These are phyloP conservation scores for Lochmaea crataegi DNA, from an alignment of 2,888 invertebrate genomes.

Conservation along the genomic window DNA sequence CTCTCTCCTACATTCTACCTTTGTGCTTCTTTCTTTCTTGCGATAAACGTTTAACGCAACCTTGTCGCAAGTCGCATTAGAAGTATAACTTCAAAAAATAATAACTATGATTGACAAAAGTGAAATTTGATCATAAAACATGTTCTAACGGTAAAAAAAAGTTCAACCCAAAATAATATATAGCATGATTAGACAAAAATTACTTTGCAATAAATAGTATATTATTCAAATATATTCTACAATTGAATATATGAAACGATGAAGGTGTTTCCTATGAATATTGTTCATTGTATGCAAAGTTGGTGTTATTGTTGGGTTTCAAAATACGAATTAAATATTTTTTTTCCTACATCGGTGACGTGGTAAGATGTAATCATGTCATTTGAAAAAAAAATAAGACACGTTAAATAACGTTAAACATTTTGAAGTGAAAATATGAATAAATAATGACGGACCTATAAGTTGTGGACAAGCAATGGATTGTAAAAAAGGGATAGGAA, in stretches of 20 bases:
- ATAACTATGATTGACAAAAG: too few relatives aligned
- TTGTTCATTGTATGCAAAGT: conserved; percentile 27
- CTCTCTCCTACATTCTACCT: too few relatives aligned
- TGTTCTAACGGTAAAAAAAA: background rate
- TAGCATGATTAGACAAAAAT: conserved; percentile 22
- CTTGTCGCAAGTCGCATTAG: too few relatives aligned
- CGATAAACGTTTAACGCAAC: too few relatives aligned
- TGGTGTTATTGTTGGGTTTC: background rate
- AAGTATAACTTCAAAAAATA: too few relatives aligned
- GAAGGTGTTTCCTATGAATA: conserved; percentile 27
- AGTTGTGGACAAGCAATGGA: too few relatives aligned
- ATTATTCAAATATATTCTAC: conserved; percentile 31
- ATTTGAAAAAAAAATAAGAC: background rate
- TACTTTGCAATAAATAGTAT: conserved; percentile 26
- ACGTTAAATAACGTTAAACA: too few relatives aligned
- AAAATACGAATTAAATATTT: background rate
- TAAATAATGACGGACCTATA: too few relatives aligned
- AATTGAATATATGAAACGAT: conserved; percentile 22
- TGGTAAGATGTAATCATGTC: background rate
- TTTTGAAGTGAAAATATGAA: too few relatives aligned
- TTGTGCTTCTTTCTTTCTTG: too few relatives aligned
- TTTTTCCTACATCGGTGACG: conserved; percentile 4
- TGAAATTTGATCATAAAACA: background rate
- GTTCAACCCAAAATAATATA: background rate
- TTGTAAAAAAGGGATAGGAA: too few relatives aligned